Evolutionary conservation across 2,113 vertebrate species (phyloP).

Genomic region (Hirundichthys speculiger): DNA sequence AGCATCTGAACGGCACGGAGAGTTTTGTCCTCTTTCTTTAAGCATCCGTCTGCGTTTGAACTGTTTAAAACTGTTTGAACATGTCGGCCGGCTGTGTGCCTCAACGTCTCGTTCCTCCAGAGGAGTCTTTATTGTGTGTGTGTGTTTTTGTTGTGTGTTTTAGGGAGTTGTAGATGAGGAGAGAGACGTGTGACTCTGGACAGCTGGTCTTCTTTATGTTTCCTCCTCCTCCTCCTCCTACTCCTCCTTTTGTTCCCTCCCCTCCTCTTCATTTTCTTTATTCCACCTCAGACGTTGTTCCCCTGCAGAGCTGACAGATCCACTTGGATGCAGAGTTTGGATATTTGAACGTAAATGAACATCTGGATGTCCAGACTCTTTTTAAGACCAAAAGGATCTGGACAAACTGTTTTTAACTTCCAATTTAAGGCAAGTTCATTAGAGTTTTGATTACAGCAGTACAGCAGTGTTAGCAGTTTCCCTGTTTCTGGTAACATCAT

Average conservation of each 20-base stretch:
- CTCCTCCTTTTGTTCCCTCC: not conserved
- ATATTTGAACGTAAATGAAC: too few species aligned
- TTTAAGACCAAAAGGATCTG: too few species aligned
- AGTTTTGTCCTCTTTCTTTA: too few species aligned
- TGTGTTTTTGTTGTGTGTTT: not conserved
- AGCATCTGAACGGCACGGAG: too few species aligned
- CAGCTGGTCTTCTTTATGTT: constrained; percentile 20
- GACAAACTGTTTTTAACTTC: too few species aligned
- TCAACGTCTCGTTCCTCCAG: not conserved
- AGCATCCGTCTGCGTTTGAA: too few species aligned
- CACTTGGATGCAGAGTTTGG: not conserved
- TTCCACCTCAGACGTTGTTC: not conserved
- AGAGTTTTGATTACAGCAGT: too few species aligned
- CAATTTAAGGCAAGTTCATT: too few species aligned
- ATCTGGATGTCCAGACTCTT: too few species aligned
- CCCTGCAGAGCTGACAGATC: not conserved
- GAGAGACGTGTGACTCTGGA: not conserved
- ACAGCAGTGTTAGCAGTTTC: too few species aligned
- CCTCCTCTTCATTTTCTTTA: not conserved
- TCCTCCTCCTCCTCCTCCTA: not conserved
- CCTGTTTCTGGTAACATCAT: not conserved
- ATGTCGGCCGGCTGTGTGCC: not conserved
- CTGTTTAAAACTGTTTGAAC: constrained; percentile 4
- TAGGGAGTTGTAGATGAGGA: not conserved
- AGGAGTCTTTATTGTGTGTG: fast-evolving